Evolutionary conservation across 1,140 invertebrate species (phyloP).

Genomic region (Drosophila gunungcola): DNA sequence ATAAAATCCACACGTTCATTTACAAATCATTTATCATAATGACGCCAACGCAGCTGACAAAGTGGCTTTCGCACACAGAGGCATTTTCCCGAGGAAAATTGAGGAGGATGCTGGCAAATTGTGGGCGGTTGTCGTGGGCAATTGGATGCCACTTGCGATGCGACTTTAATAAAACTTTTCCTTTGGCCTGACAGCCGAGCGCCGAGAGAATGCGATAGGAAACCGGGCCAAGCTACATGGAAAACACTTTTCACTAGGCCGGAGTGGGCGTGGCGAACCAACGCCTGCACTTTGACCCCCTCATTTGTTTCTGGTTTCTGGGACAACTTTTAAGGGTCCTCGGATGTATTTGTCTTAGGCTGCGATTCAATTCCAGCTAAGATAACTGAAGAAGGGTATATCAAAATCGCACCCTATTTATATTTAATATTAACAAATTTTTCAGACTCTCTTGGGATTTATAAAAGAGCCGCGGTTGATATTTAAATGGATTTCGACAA

Average conservation of each 20-base stretch:
- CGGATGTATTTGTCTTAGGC: neutral
- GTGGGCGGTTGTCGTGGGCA: constrained; percentile 8
- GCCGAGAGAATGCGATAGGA: constrained; percentile 2
- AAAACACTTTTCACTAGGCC: constrained; percentile 21
- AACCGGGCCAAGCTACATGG: constrained; percentile 5
- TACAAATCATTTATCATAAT: constrained; percentile 59
- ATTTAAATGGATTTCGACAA: too few species aligned
- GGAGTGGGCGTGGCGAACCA: neutral
- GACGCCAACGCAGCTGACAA: constrained; percentile 38
- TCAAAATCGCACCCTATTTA: too few species aligned
- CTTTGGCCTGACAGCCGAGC: constrained; percentile 6
- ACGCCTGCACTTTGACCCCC: constrained; percentile 6
- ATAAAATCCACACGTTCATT: constrained; percentile 52
- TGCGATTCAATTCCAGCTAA: neutral
- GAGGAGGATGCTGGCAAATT: constrained; percentile 18
- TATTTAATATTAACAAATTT: too few species aligned
- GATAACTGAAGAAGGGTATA: neutral
- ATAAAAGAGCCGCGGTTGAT: too few species aligned
- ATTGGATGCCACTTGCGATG: constrained; percentile 28
- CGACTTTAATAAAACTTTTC: constrained; percentile 38
- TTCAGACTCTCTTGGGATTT: too few species aligned
- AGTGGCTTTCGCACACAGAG: constrained; percentile 30
- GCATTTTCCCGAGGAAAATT: constrained; percentile 8
- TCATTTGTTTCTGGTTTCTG: constrained; percentile 29
- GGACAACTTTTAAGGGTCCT: constrained; percentile 5